Base-by-base conservation (phyloP, 2,888 invertebrate genomes). In the Unio delphinus region DNA sequence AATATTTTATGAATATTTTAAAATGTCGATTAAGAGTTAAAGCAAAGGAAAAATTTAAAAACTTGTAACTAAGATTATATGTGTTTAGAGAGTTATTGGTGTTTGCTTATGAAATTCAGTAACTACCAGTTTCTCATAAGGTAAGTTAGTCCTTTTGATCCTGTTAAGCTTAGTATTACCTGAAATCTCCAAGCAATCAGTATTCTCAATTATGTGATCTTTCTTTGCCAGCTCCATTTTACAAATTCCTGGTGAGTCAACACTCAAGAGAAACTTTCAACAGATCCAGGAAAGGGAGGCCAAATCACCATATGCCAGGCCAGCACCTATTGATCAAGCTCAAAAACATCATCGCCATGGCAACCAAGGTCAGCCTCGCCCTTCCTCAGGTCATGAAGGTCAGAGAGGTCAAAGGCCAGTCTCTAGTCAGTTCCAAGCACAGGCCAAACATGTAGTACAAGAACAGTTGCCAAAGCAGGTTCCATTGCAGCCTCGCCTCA, bases 241-340 rank as follows among this genome's bases (percentile, higher is more conserved):
- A 80, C 96, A 96, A 90, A 94, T 94, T 67, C 93, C 93, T 72
- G 96, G 96, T 72, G 98, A 98, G 69, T 97, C 98, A 90, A 99
- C 99, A 18, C 92, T 99, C 74, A 94, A 98, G 61, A 93, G 98
- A 73, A 99, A 99, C 92, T 99, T 99, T 93, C 97, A 98, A 90
- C 96, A 98, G 91, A 96, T 99, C 83, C 99, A 99, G 91, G 88
- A 87, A 70, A 80, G 86, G 17, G 89, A 89, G 70, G 86, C 79
- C 54, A 78, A 76, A 73, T 83, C 80, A 59, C 74, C 73, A 4
- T 74, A 79, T 69, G 70, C 79, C 65, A 74, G 75, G 57, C 72
- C 80, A 23, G 72, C 78, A 58, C 67, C 76, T 63, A 73, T 71
- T 57, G 77, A 82, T 67, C 79, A 73, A 55, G 70, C 68, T 11